These are phyloP conservation scores for Scarus forsteni DNA, from an alignment of 2,797 vertebrate genomes.

Conservation along the genomic window DNA sequence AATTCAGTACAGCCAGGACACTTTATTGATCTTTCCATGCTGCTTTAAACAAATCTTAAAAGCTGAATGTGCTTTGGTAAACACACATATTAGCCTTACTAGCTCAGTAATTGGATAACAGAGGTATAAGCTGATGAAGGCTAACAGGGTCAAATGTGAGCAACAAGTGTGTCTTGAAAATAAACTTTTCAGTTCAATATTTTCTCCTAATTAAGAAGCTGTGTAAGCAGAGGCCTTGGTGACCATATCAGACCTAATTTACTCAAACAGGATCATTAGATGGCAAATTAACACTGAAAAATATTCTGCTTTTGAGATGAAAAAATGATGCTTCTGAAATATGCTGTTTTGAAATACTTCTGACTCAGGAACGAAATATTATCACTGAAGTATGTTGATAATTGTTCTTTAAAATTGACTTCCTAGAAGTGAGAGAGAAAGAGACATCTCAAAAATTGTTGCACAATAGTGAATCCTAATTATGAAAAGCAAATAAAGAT, in stretches of 20 bases:
- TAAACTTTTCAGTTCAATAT: constrained; percentile 25
- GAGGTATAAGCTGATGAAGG: neutral
- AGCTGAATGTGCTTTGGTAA: too few relatives aligned
- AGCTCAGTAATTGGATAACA: neutral
- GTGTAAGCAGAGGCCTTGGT: constrained; percentile 26
- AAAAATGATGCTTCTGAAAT: constrained; percentile 31
- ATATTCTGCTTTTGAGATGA: constrained; percentile 36
- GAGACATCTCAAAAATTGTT: constrained; percentile 15
- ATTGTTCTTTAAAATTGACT: neutral
- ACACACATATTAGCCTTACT: neutral
- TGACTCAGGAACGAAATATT: constrained; percentile 18
- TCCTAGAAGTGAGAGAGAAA: neutral
- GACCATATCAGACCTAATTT: constrained; percentile 48
- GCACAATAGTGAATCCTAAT: constrained; percentile 20
- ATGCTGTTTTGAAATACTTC: neutral
- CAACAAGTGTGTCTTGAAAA: constrained; percentile 29
- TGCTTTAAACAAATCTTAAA: neutral
- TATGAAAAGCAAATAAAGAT: constrained; percentile 44
- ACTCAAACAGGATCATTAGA: constrained; percentile 58
- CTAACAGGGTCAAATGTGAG: neutral
- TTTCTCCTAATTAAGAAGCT: constrained; percentile 36
- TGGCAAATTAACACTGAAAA: constrained; percentile 48
- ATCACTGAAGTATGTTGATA: constrained; percentile 2
- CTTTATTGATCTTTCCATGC: neutral
- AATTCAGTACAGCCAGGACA: neutral